Conservation (phyloP, 2,797 vertebrate genomes). For the Menidia menidia region DNA sequence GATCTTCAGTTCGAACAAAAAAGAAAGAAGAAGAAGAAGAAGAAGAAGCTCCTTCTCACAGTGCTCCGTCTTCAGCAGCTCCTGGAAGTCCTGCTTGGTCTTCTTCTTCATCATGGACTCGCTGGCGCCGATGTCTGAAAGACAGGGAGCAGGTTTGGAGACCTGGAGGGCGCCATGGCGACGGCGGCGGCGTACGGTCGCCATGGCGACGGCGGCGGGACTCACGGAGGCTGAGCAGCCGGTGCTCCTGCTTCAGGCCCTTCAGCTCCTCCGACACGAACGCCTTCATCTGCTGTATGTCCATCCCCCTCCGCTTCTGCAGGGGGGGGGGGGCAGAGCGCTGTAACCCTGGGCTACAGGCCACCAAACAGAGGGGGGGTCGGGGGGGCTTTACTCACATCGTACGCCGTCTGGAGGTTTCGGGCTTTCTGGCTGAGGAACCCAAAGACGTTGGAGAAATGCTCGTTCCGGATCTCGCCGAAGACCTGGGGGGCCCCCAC, state of each 20-base stretch:
- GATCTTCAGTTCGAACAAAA: not conserved
- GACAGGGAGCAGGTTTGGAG: not conserved
- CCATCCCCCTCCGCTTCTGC: constrained; percentile 94
- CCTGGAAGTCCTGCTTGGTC: constrained; percentile 97
- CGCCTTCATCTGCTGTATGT: constrained; percentile 97
- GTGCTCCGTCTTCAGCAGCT: constrained; percentile 93
- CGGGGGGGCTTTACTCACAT: constrained; percentile 83
- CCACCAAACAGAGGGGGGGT: too few relatives aligned
- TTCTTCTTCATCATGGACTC: constrained; percentile 99
- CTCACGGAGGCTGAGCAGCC: constrained; percentile 95
- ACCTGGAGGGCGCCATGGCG: too few relatives aligned
- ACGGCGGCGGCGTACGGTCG: too few relatives aligned
- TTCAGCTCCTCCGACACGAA: constrained; percentile 97
- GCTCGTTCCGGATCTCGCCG: constrained; percentile 94
- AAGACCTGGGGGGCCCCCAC: constrained; percentile 86
- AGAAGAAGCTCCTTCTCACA: constrained; percentile 75
- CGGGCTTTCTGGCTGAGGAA: constrained; percentile 96
- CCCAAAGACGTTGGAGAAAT: constrained; percentile 96
- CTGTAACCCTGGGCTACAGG: too few relatives aligned
- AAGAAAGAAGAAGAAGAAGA: not conserved
- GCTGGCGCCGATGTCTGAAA: constrained; percentile 93
- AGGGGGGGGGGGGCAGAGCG: not conserved
- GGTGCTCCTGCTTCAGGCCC: constrained; percentile 96
- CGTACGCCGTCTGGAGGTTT: constrained; percentile 93
- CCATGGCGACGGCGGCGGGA: not conserved